Base-by-base conservation (phyloP, 2,113 vertebrate species). In the Porphyrio hochstetteri region DNA sequence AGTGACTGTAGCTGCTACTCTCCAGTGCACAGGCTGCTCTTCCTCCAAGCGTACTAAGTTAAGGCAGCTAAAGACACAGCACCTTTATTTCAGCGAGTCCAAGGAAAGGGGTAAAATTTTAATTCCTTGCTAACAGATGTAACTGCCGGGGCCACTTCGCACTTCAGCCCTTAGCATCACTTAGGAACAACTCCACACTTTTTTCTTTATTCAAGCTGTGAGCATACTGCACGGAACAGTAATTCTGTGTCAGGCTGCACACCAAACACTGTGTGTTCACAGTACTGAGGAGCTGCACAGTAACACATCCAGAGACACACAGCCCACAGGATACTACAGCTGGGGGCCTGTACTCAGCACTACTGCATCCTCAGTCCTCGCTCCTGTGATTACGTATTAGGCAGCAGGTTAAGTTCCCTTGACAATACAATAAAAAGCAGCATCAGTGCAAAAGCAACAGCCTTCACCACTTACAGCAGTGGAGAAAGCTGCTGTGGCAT, bases 401-500 rank as follows among this genome's bases (percentile, higher is more conserved):
- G 31, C 46, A 25, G n/a, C 19, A 40, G 38, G 44, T n/a, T 44
- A 16, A 50, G 36, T 25, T 24, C 44, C 75, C 33, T 31, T 19
- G 46, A 23, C 29, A 27, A n/a, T 5, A 55, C 13, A n/a, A 74
- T 46, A 46, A 46, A 25, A 60, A 46, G 14, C 1, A 68, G 53
- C 29, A 35, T 15, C 76, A 68, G 17, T 12, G 40, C 17, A 25
- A 19, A 53, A 77, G 11, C 3, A 12, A 48, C 40, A 24, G 25
- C 31, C 56, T 40, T 50, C 33, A 16, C 23, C 20, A 17, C 55
- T 24, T 24, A 48, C 25, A 40, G 46, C 31, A 5, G 27, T 5
- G 31, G 13, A 31, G 35, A 81, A 50, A 33, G 44, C 27, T 1
- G 1, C 33, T 35, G 13, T 2, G 21, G 3, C 2, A 1, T 46